Conservation (phyloP, 2,113 vertebrate species). For the Caranx ignobilis region DNA sequence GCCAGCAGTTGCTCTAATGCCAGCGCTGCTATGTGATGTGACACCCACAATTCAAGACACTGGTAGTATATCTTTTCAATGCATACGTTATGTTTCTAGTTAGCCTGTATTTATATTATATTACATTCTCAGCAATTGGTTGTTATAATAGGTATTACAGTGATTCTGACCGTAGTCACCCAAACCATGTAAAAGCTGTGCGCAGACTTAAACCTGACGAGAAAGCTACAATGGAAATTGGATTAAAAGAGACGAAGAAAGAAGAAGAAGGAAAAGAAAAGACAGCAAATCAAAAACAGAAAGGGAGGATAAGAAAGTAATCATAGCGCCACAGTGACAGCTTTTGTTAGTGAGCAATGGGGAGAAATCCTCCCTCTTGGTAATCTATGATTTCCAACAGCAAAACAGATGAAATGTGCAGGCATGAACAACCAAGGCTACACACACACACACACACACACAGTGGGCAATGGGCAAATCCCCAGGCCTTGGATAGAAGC, state of each 20-base stretch:
- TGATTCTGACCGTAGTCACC: slow-evolving; percentile 3
- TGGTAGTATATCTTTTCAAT: neutral
- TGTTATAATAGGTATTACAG: neutral
- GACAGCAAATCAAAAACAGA: slow-evolving; percentile 15
- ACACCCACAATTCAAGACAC: slow-evolving; percentile 9
- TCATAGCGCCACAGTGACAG: slow-evolving; percentile 45
- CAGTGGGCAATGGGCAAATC: slow-evolving; percentile 59
- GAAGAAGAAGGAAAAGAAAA: neutral
- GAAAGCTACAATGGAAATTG: neutral
- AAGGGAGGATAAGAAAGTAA: slow-evolving; percentile 42
- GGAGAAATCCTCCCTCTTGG: slow-evolving; percentile 11
- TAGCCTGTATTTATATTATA: neutral
- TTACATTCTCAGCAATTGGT: slow-evolving; percentile 5
- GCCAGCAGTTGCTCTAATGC: slow-evolving; percentile 35
- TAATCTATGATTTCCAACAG: slow-evolving; percentile 58
- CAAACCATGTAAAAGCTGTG: slow-evolving; percentile 10
- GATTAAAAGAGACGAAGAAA: neutral
- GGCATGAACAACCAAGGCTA: slow-evolving; percentile 47
- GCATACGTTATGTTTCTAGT: neutral
- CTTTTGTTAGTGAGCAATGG: slow-evolving; percentile 46
- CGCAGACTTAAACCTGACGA: slow-evolving; percentile 1
- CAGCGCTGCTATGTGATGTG: slow-evolving; percentile 6
- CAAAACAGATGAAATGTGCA: slow-evolving; percentile 59
- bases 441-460: slow-evolving; percentile 24
- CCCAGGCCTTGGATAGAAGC: slow-evolving; percentile 51